A percentile compares a stretch with the other conserved stretches of the same genome.
Conservation (phyloP, 1,140 invertebrate species). For the Magallana angulata region DNA sequence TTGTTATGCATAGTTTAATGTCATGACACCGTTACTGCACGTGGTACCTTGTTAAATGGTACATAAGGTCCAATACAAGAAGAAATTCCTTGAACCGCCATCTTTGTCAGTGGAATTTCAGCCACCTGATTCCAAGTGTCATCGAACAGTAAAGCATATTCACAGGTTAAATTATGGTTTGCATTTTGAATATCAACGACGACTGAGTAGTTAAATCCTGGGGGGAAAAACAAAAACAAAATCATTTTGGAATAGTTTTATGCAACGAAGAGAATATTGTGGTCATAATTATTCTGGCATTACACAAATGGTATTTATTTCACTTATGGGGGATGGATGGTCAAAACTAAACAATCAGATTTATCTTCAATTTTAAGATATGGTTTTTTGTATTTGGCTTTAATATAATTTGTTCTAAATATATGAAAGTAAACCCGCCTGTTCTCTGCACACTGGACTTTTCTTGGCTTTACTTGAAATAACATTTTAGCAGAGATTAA, state of each 20-base stretch:
- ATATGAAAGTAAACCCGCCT: too few species aligned
- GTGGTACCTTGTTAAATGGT: background rate
- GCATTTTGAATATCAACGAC: conserved; percentile 15
- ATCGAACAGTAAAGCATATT: background rate
- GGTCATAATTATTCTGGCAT: too few species aligned
- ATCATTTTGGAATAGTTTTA: background rate
- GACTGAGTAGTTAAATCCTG: background rate
- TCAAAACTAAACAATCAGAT: background rate
- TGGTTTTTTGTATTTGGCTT: too few species aligned
- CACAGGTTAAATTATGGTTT: background rate
- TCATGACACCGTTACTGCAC: background rate
- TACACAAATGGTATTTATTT: too few species aligned
- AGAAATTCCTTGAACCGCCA: background rate
- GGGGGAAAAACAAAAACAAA: background rate
- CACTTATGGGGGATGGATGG: background rate
- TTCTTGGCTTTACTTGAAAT: too few species aligned
- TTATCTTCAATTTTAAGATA: too few species aligned
- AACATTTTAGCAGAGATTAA: too few species aligned
- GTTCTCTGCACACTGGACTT: too few species aligned
- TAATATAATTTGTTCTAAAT: too few species aligned
- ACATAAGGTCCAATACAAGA: background rate
- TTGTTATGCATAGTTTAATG: too few species aligned
- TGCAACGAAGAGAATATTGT: background rate
- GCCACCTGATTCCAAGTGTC: background rate
- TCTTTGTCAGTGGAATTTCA: background rate